Evolutionary conservation across 2,888 invertebrate genomes (phyloP), one percentile per base, ranked within the genome.

Genomic region (Luffia ferchaultella): DNA sequence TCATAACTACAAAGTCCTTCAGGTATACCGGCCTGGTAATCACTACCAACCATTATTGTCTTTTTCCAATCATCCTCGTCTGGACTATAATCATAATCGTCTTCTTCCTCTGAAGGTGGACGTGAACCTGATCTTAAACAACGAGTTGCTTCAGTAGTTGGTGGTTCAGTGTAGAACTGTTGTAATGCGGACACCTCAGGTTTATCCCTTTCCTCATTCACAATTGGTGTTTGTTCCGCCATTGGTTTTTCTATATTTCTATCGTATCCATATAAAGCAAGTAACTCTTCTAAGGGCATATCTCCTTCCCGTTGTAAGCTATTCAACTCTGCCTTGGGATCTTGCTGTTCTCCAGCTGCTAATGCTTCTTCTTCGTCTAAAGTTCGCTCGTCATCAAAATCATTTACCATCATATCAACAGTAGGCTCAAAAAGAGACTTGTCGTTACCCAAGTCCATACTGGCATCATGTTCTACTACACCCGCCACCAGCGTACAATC

Each of bases 371-470:
- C 97, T 84, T 98, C 97, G 73, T 97, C 97, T 70, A 98, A 74
- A 55, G 97, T 98, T 71, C 94, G 89, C 73, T 98, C 98, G 85
- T 98, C 97, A 76, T 98, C 98, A 80, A 95, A 97, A 78, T 97
- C 97, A 88, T 97, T 94, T 57, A 97, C 93, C 88, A 97, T 91
- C 96, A 97, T 96, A 76, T 97, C 97, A 70, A 95, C 91, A 57
- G 95, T 90, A 56, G 97, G 96, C 76, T 96, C 96, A 86, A 97
- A 96, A 64, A 92, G 85, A 61, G 85, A 76, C 70, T 84, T 83
- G 62, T 85, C 85, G 73, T 76, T 79, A 63, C 80, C 83, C 73
- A 82, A 78, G 62, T 84, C 84, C 84, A 83, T 83, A 66, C 75
- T 82, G 67, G 79, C 84, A 80, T 84, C 82, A 71, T 83, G 85